Evolutionary conservation across 2,888 invertebrate species (phyloP).

Genomic region (Heliconius aoede): DNA sequence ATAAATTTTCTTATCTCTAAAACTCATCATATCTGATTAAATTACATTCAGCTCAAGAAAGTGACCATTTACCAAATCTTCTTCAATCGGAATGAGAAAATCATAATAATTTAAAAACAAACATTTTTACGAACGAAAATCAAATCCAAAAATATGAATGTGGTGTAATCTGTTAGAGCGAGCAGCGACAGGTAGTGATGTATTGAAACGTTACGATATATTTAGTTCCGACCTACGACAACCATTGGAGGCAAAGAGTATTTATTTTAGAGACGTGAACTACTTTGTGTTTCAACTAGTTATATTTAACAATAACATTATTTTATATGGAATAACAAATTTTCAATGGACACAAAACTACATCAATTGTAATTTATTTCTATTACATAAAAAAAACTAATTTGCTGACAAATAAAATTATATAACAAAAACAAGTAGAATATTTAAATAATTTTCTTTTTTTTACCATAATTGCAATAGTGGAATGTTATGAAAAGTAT

Average conservation of each 20-base stretch:
- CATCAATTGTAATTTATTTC: too few species aligned
- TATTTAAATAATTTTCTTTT: too few species aligned
- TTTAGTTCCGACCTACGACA: slow-evolving; percentile 59
- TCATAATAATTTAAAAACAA: background rate
- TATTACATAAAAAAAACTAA: too few species aligned
- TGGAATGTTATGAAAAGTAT: background rate
- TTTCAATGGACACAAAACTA: too few species aligned
- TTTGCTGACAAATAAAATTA: background rate
- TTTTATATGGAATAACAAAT: too few species aligned
- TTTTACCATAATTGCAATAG: too few species aligned
- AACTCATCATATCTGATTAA: background rate
- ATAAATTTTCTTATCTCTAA: too few species aligned
- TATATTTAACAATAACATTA: too few species aligned
- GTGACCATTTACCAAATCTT: background rate
- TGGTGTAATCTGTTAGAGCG: slow-evolving; percentile 18
- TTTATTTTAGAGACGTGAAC: slow-evolving; percentile 20
- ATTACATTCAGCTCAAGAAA: too few species aligned
- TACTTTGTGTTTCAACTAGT: background rate
- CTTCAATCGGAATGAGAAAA: background rate
- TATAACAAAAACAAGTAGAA: background rate
- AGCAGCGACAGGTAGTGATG: slow-evolving; percentile 43
- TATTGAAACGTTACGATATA: slow-evolving; percentile 48
- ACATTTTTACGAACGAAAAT: background rate
- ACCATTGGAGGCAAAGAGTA: slow-evolving; percentile 40
- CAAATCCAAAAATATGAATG: background rate